phyloP scores from a whole-genome alignment of 2,888 invertebrate genomes.

The Leptinotarsa haldemani region DNA sequence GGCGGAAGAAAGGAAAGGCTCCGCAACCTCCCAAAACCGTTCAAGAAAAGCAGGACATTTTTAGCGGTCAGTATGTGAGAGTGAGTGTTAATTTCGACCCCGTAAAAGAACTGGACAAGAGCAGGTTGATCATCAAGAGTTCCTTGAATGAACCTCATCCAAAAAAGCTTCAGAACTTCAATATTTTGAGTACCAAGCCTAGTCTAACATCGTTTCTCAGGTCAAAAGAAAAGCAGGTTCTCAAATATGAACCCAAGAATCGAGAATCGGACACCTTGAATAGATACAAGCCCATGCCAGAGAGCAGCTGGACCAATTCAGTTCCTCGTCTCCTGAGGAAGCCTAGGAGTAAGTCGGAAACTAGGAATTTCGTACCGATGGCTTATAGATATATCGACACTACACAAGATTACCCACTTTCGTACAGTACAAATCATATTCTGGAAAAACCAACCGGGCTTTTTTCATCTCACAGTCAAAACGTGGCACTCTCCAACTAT shows the following conservation, averaged over 20 bases:
- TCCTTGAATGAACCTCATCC: constrained; percentile 54
- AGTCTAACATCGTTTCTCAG: constrained; percentile 55
- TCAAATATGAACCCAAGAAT: constrained; percentile 48
- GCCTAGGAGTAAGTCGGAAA: constrained; percentile 58
- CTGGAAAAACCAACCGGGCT: constrained; percentile 29
- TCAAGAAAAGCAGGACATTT: constrained; percentile 56
- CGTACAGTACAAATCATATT: constrained; percentile 28
- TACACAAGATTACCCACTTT: constrained; percentile 50
- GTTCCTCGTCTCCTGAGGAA: constrained; percentile 61
- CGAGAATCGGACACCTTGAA: constrained; percentile 37
- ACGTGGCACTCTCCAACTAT: constrained; percentile 36
- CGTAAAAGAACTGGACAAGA: constrained; percentile 49
- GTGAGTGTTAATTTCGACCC: constrained; percentile 60
- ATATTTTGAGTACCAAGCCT: constrained; percentile 48
- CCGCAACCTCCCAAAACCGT: constrained; percentile 56
- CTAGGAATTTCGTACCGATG: constrained; percentile 62
- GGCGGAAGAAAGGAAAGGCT: constrained; percentile 60
- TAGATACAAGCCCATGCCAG: constrained; percentile 27
- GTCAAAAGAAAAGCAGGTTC: constrained; percentile 47
- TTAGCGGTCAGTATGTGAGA: constrained; percentile 64
- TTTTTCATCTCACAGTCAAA: constrained; percentile 38
- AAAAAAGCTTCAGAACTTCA: constrained; percentile 54
- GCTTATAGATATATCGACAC: constrained; percentile 66
- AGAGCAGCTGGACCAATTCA: constrained; percentile 60
- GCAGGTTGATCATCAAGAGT: constrained; percentile 52